These are phyloP conservation scores for Menura novaehollandiae DNA, from an alignment of 2,113 vertebrate genomes.

Conservation along the genomic window DNA sequence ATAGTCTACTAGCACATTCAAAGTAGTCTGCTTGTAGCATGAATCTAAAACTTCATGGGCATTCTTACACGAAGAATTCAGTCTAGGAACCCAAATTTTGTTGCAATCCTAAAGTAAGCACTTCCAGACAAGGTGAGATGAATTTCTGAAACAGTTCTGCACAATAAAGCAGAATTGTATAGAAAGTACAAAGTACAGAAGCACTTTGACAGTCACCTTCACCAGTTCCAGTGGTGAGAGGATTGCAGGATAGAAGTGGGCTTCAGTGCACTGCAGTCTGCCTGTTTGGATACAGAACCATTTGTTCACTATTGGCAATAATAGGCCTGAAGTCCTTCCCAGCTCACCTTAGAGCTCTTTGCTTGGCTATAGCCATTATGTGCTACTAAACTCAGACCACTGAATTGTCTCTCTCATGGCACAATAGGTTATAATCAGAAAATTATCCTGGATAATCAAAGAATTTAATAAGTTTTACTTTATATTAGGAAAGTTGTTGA, in stretches of 20 bases:
- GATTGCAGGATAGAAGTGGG: rapidly evolving
- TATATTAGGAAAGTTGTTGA: not conserved
- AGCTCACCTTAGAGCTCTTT: not conserved
- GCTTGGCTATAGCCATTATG: not conserved
- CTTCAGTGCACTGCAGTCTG: not conserved
- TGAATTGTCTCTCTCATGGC: not conserved
- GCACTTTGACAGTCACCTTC: not conserved
- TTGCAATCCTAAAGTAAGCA: not conserved
- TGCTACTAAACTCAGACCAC: not conserved
- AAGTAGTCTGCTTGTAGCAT: not conserved
- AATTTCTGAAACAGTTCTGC: not conserved
- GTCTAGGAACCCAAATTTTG: not conserved
- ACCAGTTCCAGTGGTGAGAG: not conserved
- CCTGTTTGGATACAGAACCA: not conserved
- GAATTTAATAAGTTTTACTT: not conserved
- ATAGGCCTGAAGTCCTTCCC: not conserved
- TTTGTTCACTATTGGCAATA: not conserved
- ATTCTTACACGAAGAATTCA: not conserved
- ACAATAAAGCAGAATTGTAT: too few relatives aligned
- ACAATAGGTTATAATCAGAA: not conserved
- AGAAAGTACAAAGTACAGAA: too few relatives aligned
- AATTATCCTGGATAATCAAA: not conserved
- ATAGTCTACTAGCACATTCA: not conserved
- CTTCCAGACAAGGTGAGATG: not conserved
- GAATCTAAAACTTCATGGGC: not conserved